Base-by-base conservation (phyloP, 2,797 vertebrate species). In the Rhinichthys osculus region DNA sequence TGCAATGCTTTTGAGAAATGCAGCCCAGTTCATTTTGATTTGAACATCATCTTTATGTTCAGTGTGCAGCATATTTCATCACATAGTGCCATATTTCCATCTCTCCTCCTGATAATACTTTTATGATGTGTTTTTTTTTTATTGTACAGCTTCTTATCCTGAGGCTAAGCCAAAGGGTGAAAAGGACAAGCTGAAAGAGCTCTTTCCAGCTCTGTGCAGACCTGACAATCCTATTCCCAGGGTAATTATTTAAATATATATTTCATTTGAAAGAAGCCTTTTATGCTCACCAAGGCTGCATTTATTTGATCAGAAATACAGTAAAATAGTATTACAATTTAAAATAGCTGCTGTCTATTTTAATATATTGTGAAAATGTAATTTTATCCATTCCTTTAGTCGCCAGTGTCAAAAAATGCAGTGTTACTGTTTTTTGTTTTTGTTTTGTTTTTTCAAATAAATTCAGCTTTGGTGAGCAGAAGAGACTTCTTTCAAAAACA, bases 161-260 rank as follows among this genome's bases (percentile, higher is more conserved):
- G 78, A 79, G 82, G 89, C 91, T 86, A 97, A 97, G 89, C 95
- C 95, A 1, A 98, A 96, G 90, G 91, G 90, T 0, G 97, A 98
- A 86, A 98, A 98, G 88, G 98, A 99, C 0, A 97, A 87, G 79
- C 59, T 99, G 89, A 98, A 96, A 91, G 98, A 98, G 21, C 13
- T 98, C 87, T 99, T 98, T 91, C 98, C 98, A 86, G 98, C 96
- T 0, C 95, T 99, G 64, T 99, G 98, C 90, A 93, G 96, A 88
- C 90, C 98, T 62, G 94, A 99, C 87, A 97, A 98, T 86, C 97
- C 97, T 38, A 91, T 52, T 1, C 92, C 96, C 30, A 96, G 95
- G 94, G 98, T 99, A 94, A 81, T 92, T 19, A 14, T 54, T 52
- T 40, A n/a, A 52, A 42, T 50, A 19, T 33, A 30, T 64, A 33